These are phyloP conservation scores for Rhombomys opimus DNA, from an alignment of 2,113 vertebrate species.

Conservation along the genomic window DNA sequence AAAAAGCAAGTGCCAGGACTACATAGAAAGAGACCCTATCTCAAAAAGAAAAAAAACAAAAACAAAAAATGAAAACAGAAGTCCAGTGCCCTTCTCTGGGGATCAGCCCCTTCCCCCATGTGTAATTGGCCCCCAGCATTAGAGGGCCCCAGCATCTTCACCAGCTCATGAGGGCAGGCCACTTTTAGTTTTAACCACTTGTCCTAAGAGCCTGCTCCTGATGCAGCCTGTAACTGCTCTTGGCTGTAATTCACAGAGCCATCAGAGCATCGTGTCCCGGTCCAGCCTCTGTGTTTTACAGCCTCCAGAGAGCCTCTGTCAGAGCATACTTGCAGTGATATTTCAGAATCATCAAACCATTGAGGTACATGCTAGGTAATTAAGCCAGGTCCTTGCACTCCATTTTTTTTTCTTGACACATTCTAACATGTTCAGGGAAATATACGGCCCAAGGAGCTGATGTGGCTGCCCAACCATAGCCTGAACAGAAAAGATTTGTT, in stretches of 20 bases:
- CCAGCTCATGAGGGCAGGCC: background rate
- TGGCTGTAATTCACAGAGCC: background rate
- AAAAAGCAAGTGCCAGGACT: background rate
- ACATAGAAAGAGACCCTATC: background rate
- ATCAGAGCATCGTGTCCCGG: background rate
- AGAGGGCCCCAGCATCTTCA: background rate
- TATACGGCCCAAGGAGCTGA: background rate
- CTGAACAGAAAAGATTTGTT: background rate
- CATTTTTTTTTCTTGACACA: background rate
- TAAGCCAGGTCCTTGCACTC: background rate
- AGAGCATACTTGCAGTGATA: background rate
- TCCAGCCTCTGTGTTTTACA: fast-evolving
- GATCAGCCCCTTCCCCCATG: background rate
- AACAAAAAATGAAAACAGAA: background rate
- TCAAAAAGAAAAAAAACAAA: background rate
- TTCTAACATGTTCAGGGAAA: conserved; percentile 32
- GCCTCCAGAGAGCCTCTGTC: background rate
- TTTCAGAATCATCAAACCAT: conserved; percentile 45
- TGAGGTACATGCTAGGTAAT: background rate
- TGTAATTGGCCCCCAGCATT: background rate
- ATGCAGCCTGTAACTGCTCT: conserved; percentile 7
- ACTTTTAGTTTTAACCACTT: background rate
- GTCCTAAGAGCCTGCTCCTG: conserved; percentile 13
- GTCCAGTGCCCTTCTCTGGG: background rate
- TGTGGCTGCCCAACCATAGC: background rate